Conservation (phyloP, 2,113 vertebrate species). For the Vulpes ferrilata region DNA sequence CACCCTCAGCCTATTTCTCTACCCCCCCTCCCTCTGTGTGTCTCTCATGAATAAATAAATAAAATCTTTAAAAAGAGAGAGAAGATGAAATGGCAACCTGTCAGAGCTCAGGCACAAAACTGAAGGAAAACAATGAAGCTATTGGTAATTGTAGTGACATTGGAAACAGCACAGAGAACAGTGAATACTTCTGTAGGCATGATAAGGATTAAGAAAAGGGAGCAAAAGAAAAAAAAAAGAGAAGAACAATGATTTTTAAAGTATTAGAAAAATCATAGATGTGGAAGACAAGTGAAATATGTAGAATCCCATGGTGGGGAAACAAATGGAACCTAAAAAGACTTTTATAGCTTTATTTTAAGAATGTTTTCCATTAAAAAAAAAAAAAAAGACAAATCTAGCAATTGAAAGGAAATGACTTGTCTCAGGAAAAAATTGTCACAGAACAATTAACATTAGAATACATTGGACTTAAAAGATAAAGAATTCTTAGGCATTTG, state of each 20-base stretch:
- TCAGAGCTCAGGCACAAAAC: not conserved
- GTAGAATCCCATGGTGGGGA: not conserved
- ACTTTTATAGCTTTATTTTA: not conserved
- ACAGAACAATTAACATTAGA: not conserved
- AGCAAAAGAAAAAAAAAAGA: not conserved
- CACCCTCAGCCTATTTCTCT: too few species aligned
- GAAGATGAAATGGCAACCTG: constrained; percentile 1
- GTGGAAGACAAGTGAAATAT: not conserved
- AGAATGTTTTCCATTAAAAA: not conserved
- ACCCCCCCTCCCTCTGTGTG: too few species aligned
- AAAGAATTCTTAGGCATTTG: not conserved
- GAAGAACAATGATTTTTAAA: not conserved
- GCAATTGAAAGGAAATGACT: not conserved
- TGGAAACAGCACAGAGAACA: not conserved
- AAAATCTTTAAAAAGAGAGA: not conserved
- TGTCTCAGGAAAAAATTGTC: not conserved
- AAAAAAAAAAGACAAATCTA: not conserved
- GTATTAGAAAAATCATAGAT: constrained; percentile 8
- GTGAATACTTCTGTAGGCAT: not conserved
- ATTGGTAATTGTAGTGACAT: not conserved
- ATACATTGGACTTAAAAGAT: not conserved
- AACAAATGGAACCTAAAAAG: not conserved
- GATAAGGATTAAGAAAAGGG: not conserved
- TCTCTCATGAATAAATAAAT: too few species aligned
- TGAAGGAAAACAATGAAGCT: not conserved